Evolutionary conservation across 2,113 vertebrate species (phyloP).

Genomic region (Trochalopteron elliotii): DNA sequence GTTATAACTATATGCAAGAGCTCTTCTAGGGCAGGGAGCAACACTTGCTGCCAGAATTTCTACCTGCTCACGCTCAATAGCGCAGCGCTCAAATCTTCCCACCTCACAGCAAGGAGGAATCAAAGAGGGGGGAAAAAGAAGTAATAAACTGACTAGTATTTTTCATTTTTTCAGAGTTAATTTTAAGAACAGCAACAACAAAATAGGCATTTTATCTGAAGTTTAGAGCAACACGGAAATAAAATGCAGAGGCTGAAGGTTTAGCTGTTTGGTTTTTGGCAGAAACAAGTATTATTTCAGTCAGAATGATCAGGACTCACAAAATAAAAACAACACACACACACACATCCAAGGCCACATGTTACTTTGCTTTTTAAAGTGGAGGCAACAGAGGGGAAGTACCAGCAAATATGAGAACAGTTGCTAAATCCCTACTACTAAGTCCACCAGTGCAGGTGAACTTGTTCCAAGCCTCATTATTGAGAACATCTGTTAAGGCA

Average conservation of each 20-base stretch:
- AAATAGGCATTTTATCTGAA: background rate
- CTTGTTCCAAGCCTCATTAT: background rate
- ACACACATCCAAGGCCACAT: background rate
- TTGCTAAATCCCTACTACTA: background rate
- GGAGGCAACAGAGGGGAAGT: background rate
- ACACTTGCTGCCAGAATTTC: fast-evolving
- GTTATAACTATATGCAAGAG: background rate
- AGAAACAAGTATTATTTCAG: background rate
- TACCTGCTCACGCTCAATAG: background rate
- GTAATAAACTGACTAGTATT: background rate
- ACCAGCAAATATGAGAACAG: background rate
- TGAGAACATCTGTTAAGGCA: background rate
- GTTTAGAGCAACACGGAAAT: background rate
- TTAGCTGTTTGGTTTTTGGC: background rate
- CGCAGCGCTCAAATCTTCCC: background rate
- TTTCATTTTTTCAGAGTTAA: background rate
- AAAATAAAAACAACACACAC: background rate
- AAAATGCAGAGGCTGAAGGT: background rate
- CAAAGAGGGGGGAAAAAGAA: fast-evolving
- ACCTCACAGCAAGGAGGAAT: background rate
- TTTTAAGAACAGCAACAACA: background rate
- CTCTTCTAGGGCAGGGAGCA: background rate
- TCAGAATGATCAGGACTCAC: background rate
- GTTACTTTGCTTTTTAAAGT: background rate
- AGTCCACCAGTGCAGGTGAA: background rate